Base-by-base conservation (phyloP, 2,888 invertebrate species). In the Sphaerophoria rueppellii region DNA sequence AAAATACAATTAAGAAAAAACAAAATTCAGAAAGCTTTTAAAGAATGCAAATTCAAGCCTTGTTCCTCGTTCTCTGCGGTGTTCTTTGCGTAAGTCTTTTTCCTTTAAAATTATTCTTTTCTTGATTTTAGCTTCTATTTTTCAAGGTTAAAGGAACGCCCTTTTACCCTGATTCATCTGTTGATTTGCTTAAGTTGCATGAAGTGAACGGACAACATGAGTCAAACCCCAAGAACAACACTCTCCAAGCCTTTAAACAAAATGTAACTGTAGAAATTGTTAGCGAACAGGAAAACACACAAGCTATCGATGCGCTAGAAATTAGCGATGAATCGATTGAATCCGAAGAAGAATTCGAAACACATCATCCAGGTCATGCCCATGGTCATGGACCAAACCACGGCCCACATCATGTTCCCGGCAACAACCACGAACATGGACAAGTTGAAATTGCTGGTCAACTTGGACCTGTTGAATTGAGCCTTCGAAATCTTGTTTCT, bases 381-480 rank as follows among this genome's bases (percentile, higher is more conserved):
- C 34, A 48, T 35, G 37, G 7, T 16, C 43, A 61, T 9, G 24
- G 43, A 0, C 6, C 37, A 9, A 43, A 55, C 50, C 9, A 24
- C 40, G 4, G 14, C 9, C 11, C 48, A 0, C 3, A 24, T 12
- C 9, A 83, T 9, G 5, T 9, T n/a, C 16, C 54, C 4, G 65
- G 48, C 16, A 74, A 61, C 4, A 40, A 40, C 40, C 40, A 7
- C 6, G 6, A 40, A 40, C 6, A 40, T 24, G 24, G 24, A 24
- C 24, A 24, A 24, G 24, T 24, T 24, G 24, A 24, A 24, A 24
- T 24, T 24, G 24, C 24, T 24, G 24, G 24, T 24, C 40, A 43
- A 9, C 34, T 75, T 9, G 85, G 85, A 48, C 85, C 85, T n/a
- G 76, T 85, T 5, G 80, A 81, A 14, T 63, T 65, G 4, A 63